Conservation (phyloP, 1,140 invertebrate genomes). For the Carcinoscorpius rotundicauda region DNA sequence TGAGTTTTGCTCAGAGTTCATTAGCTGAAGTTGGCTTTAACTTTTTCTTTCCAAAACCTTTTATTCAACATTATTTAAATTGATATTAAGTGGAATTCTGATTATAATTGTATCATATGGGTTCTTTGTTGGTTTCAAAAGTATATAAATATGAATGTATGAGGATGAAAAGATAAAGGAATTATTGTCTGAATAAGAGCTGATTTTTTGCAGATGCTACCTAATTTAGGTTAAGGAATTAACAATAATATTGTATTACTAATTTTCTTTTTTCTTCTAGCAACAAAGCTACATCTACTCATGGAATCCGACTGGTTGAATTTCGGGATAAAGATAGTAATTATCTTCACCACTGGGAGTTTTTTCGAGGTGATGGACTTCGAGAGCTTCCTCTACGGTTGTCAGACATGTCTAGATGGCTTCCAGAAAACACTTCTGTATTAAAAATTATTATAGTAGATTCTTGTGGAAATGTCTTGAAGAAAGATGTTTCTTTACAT, state of each 20-base stretch:
- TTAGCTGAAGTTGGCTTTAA: no score
- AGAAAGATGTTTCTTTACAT: no score
- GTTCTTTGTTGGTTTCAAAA: slow-evolving; percentile 29
- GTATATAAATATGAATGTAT: no score
- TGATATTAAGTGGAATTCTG: no score
- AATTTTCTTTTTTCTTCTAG: slow-evolving; percentile 26
- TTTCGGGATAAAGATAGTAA: slow-evolving; percentile 45
- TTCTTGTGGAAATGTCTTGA: no score
- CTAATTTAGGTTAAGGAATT: slow-evolving; percentile 8
- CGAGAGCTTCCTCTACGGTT: no score
- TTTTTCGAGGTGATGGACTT: slow-evolving; percentile 24
- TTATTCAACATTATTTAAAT: no score
- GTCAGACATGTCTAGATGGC: no score
- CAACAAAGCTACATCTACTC: slow-evolving; percentile 46
- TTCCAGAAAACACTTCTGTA: no score
- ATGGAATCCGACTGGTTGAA: slow-evolving; percentile 54
- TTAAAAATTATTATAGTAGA: no score
- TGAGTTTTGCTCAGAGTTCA: no score
- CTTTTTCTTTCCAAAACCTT: no score
- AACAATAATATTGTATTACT: background rate
- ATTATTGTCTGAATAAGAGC: slow-evolving; percentile 38
- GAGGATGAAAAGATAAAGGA: slow-evolving; percentile 42
- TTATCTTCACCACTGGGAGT: slow-evolving; percentile 52
- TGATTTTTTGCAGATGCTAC: slow-evolving; percentile 39
- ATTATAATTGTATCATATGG: slow-evolving; percentile 21